Base-by-base conservation (phyloP, 1,140 invertebrate species). In the Formica exsecta region DNA sequence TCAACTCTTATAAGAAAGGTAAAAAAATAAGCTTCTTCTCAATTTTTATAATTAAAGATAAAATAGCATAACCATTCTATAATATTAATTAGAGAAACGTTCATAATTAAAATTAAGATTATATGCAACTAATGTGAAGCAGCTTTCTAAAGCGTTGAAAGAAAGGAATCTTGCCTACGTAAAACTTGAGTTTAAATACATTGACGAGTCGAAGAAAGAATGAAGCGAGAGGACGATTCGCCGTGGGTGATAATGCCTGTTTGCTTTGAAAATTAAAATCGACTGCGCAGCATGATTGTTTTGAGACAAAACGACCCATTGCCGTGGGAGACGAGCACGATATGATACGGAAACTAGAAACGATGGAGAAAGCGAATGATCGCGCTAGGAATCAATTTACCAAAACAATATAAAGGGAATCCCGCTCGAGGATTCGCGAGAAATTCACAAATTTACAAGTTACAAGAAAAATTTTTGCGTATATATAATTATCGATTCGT, bases 251-350 rank as follows among this genome's bases (percentile, higher is more conserved):
- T 83, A 83, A 83, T 68, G 79, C 54, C 68, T 74, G 79, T 83
- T 83, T 83, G 54, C 79, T 83, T 83, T 83, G 79, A 83, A 83
- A 83, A 83, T 83, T 83, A 83, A 83, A 83, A 83, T 83, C 79
- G 79, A 83, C 79, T 83, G 79, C 48, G 48, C 66, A 44, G 77
- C 79, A 83, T 83, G 79, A 83, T 83, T 83, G 79, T 83, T 83
- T 83, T 83, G 16, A 73, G 22, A 83, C 79, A 44, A 83, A 83
- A 83, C 79, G 70, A 36, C 64, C 36, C 51, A 51, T 36, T 70
- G 64, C 41, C 54, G 19, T 65, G 44, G 44, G 62, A 71, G 65
- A 81, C 41, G 51, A 44, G 38, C 25, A 48, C 54, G 79, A 62
- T 32, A 70, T 44, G 79, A 74, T 57, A 81, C 54, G 66, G 54